These are phyloP conservation scores for Gymnopithys bicolor DNA, from an alignment of 2,797 vertebrate species.

Conservation along the genomic window DNA sequence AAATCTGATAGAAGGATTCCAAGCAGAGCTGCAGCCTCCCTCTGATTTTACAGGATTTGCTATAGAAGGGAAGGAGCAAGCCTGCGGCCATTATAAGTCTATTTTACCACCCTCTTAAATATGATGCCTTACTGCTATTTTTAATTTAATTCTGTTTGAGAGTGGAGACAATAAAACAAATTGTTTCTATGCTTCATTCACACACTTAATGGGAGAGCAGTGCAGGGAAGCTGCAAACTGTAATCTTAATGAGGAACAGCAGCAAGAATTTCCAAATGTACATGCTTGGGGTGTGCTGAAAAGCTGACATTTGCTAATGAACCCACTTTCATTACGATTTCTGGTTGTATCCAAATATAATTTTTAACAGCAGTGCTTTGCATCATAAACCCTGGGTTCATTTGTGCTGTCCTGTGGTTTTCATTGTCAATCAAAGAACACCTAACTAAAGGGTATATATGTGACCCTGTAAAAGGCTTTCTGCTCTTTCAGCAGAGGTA, in stretches of 20 bases:
- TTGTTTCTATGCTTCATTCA: slow-evolving; percentile 31
- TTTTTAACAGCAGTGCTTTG: neutral
- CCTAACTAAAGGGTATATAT: neutral
- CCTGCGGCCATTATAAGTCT: neutral
- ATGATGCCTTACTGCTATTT: slow-evolving; percentile 14
- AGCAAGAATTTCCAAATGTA: neutral
- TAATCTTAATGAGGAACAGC: neutral
- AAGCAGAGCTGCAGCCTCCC: neutral
- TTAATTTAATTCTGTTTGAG: slow-evolving; percentile 35
- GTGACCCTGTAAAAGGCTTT: slow-evolving; percentile 5
- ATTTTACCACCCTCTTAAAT: neutral
- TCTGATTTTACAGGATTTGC: neutral
- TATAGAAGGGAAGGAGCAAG: neutral
- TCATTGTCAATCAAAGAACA: neutral
- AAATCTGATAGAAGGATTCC: neutral
- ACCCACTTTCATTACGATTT: neutral
- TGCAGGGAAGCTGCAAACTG: neutral
- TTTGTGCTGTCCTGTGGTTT: neutral
- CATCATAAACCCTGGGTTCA: neutral
- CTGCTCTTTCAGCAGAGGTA: neutral
- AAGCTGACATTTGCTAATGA: neutral
- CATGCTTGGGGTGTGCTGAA: neutral
- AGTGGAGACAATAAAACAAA: neutral
- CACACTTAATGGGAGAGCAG: slow-evolving; percentile 12
- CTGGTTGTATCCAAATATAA: neutral